Evolutionary conservation across 2,888 invertebrate species (phyloP), one percentile per base, ranked within the genome.

Genomic region (Andrena dorsata): DNA sequence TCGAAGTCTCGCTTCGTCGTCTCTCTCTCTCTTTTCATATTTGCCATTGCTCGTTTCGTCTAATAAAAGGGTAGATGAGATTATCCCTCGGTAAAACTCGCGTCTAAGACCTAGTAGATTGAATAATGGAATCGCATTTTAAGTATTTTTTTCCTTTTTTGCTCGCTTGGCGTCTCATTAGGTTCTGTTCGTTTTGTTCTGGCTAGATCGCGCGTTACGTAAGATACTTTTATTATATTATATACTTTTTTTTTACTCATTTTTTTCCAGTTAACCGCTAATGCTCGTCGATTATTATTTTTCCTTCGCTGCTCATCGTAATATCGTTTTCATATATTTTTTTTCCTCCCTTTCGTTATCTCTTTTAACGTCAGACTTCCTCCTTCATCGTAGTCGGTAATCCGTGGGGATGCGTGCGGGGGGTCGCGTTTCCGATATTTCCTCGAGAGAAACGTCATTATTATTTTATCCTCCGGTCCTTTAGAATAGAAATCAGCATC

Each of bases 41-140:
- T 49, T 32, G 4, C 63, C 51, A 51, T 51, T 69, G 53, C 63
- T 81, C 65, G 20, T 20, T 23, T 79, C 75, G 71, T 75, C 82
- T 88, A 84, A 79, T 84, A 82, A 87, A 88, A 86, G 68, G 41
- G 68, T 82, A 56, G 71, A 85, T 79, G 68, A 80, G 58, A 82
- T 41, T 86, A 78, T 77, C 76, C 70, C 49, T 82, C 53, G 70
- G 60, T 81, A 77, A 82, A 84, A 86, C 70, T 77, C 77, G 77
- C 75, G 49, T 86, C 82, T 86, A 86, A 86, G 64, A 79, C 51
- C 84, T 83, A 76, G 70, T 69, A 73, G 83, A 77, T 65, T 75
- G 60, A 81, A 70, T 80, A 76, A 84, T 77, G 75, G 60, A 73
- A 72, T 78, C 73, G 76, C 64, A 75, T 75, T 73, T 72, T 41